These are phyloP conservation scores for Proterorhinus semilunaris DNA, from an alignment of 2,113 vertebrate species.

Conservation along the genomic window DNA sequence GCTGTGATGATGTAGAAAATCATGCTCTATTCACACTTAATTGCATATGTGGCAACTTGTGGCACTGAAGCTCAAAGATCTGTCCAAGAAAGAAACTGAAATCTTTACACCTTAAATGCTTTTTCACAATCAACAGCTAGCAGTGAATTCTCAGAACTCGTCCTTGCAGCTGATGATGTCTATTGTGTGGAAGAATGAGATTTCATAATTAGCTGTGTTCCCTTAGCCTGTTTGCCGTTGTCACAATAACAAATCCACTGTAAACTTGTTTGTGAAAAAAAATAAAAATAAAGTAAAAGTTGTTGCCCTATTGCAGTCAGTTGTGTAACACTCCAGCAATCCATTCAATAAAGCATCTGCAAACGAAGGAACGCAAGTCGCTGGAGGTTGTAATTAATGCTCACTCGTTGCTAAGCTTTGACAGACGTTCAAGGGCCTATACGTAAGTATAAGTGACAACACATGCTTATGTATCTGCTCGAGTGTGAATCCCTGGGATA, in stretches of 20 bases:
- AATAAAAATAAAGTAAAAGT: neutral
- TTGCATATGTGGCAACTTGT: no score
- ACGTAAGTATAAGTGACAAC: constrained; percentile 13
- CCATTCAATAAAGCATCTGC: neutral
- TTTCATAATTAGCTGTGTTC: constrained; percentile 3
- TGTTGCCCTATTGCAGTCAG: neutral
- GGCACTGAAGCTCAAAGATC: no score
- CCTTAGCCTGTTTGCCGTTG: neutral
- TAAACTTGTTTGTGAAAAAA: neutral
- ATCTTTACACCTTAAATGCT: no score
- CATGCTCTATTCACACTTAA: no score
- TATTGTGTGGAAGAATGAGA: neutral
- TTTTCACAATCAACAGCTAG: neutral
- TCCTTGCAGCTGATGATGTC: neutral
- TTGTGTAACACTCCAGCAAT: constrained; percentile 1
- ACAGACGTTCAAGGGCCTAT: neutral
- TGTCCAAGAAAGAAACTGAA: no score
- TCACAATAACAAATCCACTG: constrained; percentile 4
- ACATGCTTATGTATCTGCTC: neutral
- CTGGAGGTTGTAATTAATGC: constrained; percentile 1
- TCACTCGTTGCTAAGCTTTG: neutral
- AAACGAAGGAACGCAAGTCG: constrained; percentile 1
- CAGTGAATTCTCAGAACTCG: neutral
- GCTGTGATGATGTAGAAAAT: no score
- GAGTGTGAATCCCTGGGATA: neutral